Conservation (phyloP, 2,113 vertebrate genomes). For the Leptobrachium ailaonicum region DNA sequence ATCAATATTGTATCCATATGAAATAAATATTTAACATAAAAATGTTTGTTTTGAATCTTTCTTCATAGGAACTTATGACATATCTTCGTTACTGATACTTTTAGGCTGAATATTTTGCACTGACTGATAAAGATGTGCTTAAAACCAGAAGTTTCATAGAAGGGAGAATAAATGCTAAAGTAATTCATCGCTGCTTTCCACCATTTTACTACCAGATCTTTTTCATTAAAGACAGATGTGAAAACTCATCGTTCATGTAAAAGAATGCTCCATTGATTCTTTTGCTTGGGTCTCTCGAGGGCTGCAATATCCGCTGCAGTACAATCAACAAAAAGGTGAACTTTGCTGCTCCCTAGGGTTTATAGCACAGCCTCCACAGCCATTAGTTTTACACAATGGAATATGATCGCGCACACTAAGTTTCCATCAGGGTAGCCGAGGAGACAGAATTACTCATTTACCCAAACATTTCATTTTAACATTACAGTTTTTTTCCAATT, state of each 20-base stretch:
- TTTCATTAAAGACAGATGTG: conserved; percentile 36
- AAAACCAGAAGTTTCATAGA: background rate
- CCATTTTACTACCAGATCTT: background rate
- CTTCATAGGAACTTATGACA: no score
- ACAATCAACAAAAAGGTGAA: conserved; percentile 17
- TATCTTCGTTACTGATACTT: no score
- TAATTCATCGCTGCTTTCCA: background rate
- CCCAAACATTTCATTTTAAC: conserved; percentile 3
- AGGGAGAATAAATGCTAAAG: background rate
- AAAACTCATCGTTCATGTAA: background rate
- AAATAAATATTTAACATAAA: no score
- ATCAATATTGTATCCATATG: no score
- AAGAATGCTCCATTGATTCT: conserved; percentile 36
- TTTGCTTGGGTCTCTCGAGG: conserved; percentile 19
- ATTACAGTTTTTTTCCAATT: background rate
- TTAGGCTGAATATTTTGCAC: no score
- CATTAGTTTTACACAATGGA: conserved; percentile 37
- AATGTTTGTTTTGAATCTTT: no score
- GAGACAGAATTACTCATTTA: conserved; percentile 2
- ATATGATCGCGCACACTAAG: conserved; percentile 10
- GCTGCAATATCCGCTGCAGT: conserved; percentile 23
- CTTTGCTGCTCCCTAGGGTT: conserved; percentile 19
- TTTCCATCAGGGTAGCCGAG: conserved; percentile 18
- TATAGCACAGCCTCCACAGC: conserved; percentile 27
- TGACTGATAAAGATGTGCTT: background rate